A percentile compares a stretch with the other conserved stretches of the same genome.
Evolutionary conservation across 1,140 invertebrate species (phyloP).

Genomic region (Homalodisca vitripennis): DNA sequence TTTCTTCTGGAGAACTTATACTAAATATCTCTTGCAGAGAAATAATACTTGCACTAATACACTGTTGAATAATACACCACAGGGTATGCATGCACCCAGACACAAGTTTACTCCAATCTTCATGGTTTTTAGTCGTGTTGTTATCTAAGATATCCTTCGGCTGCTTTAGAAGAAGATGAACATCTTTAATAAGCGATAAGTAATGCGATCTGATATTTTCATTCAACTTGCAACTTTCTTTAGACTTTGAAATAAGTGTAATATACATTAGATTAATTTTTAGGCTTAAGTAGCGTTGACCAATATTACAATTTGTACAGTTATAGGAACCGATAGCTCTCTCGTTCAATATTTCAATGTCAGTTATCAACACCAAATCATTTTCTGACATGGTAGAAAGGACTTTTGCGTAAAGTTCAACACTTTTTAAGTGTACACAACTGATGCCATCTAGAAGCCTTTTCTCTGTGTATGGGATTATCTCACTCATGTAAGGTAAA

Average conservation of each 20-base stretch:
- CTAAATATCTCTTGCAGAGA: neutral
- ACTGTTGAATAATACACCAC: conserved; percentile 31
- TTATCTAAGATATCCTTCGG: conserved; percentile 26
- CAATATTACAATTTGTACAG: neutral
- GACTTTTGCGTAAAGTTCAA: neutral
- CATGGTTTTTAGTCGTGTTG: conserved; percentile 33
- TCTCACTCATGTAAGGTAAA: neutral
- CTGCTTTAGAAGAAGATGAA: neutral
- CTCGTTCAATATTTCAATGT: neutral
- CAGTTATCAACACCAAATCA: neutral
- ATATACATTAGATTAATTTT: conserved; percentile 11
- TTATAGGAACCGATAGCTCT: neutral
- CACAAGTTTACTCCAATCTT: conserved; percentile 33
- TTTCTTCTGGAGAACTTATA: conserved; percentile 1
- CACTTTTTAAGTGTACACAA: neutral
- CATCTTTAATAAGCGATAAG: neutral
- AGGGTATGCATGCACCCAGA: conserved; percentile 30
- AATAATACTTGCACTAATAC: neutral
- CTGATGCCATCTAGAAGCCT: neutral
- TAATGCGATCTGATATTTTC: neutral
- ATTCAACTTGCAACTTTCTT: neutral
- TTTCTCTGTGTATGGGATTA: neutral
- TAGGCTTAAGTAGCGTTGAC: neutral
- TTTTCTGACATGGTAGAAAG: neutral
- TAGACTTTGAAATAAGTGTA: neutral